These are phyloP conservation scores for Eulemur albifrons DNA, from an alignment of 2,797 vertebrate species.

Conservation along the genomic window DNA sequence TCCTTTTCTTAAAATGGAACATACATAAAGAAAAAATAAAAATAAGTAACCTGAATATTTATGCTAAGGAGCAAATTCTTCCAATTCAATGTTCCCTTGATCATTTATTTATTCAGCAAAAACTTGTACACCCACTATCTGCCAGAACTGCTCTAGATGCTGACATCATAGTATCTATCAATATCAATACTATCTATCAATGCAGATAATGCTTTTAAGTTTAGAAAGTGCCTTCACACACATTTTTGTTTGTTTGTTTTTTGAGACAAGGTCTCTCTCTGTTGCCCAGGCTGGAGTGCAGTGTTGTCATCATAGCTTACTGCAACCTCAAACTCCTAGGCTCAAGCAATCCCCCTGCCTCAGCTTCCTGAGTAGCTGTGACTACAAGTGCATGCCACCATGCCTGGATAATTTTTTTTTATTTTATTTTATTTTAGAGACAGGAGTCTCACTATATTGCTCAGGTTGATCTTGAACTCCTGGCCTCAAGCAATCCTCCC, in stretches of 20 bases:
- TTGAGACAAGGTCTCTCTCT: not conserved
- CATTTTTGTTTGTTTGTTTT: not conserved
- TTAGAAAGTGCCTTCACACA: not conserved
- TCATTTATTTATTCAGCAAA: constrained; percentile 1
- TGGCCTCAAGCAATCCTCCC: not conserved
- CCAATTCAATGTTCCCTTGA: not conserved
- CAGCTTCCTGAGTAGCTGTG: not conserved
- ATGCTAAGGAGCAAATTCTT: constrained; percentile 4
- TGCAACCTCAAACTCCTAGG: not conserved
- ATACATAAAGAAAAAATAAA: constrained; percentile 50
- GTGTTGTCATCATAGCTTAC: not conserved
- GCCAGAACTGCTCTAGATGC: not conserved
- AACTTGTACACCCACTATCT: not conserved
- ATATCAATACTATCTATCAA: not conserved
- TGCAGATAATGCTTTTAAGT: not conserved
- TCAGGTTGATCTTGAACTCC: not conserved
- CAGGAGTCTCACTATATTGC: not conserved
- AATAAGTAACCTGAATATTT: not conserved
- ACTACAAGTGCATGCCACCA: not conserved
- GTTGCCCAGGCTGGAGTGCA: not conserved
- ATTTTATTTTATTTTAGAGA: not conserved
- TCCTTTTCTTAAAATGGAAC: constrained; percentile 6
- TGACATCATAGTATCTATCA: not conserved
- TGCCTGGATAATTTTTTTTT: not conserved
- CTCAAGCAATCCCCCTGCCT: not conserved